Percentiles rank a stretch among this genome's conserved stretches.
phyloP scores from a whole-genome alignment of 53 echinoderm and acorn worm species.

The Astropecten irregularis region DNA sequence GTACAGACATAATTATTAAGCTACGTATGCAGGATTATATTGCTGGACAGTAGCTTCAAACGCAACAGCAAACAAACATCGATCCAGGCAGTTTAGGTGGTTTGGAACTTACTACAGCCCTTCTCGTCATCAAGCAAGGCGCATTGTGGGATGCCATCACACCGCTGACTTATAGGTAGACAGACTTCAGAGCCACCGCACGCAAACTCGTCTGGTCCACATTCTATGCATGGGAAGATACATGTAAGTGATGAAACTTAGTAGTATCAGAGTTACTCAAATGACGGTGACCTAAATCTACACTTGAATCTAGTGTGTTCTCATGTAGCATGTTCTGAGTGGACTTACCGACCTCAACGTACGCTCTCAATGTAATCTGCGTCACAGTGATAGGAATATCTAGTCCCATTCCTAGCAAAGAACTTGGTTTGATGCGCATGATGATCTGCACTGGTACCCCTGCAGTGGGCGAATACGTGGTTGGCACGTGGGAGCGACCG shows the following conservation, averaged over 20 bases:
- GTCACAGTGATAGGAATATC: not conserved
- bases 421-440: not conserved
- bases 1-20: no score
- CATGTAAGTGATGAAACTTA: no score
- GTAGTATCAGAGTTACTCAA: no score
- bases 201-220: constrained; percentile 1
- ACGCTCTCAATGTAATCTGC: not conserved
- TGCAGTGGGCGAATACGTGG: not conserved
- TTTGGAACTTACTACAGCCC: constrained; percentile 7
- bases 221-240: not conserved
- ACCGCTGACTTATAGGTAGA: not conserved
- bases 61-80: no score
- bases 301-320: no score
- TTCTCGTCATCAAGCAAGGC: not conserved
- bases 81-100: no score
- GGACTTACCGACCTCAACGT: not conserved
- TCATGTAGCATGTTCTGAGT: not conserved
- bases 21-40: no score
- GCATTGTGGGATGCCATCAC: constrained; percentile 21
- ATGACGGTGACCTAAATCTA: no score
- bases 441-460: not conserved
- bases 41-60: no score
- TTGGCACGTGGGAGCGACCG: not conserved
- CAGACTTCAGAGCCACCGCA: not conserved
- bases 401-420: no score